Conservation (phyloP, 1,140 invertebrate species). For the Cataglyphis hispanica region DNA sequence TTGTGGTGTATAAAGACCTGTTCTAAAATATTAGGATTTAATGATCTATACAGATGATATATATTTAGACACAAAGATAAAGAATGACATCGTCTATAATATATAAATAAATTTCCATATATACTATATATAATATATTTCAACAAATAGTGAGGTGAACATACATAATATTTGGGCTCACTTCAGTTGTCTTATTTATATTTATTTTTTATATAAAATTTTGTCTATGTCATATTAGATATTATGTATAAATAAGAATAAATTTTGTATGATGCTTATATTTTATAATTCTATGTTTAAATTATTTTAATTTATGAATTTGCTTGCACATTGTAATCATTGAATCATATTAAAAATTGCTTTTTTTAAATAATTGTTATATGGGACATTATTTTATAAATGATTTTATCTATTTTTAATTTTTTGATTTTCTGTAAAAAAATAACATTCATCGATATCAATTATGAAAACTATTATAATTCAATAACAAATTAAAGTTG, state of each 20-base stretch:
- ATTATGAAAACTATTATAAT: constrained; percentile 14
- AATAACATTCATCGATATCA: not conserved
- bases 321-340: not conserved
- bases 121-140: constrained; percentile 17
- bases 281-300: constrained; percentile 22
- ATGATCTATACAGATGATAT: not conserved
- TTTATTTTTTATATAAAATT: not conserved
- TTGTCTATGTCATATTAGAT: not conserved
- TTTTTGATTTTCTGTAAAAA: not conserved
- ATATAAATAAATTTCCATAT: not conserved
- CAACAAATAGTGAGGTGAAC: constrained; percentile 63
- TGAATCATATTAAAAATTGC: not conserved
- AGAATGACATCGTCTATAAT: not conserved
- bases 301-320: not conserved
- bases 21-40: not conserved
- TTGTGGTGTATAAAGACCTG: not conserved
- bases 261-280: not conserved
- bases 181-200: constrained; percentile 63
- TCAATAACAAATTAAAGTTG: constrained; percentile 40
- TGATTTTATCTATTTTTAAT: not conserved
- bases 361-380: not conserved
- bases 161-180: constrained; percentile 69
- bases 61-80: constrained; percentile 1
- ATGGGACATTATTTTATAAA: not conserved
- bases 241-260: not conserved